A percentile compares a stretch with the other conserved stretches of the same genome.
phyloP scores from a whole-genome alignment of 2,113 vertebrate genomes.

The Poeciliopsis retropinna region DNA sequence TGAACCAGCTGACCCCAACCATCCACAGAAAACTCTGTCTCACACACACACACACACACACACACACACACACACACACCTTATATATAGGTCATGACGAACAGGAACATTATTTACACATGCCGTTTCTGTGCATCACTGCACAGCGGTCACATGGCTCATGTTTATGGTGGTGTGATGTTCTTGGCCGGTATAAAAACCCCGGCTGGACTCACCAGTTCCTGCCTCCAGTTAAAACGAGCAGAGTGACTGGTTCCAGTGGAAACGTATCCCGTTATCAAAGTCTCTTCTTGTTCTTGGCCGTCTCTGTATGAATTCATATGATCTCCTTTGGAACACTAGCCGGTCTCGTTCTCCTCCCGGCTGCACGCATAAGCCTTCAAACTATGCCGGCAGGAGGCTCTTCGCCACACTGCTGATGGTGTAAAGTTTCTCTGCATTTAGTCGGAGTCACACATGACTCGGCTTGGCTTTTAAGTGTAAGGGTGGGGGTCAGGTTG shows the following conservation, averaged over 20 bases:
- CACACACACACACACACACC: slow-evolving; percentile 8
- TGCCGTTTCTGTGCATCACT: slow-evolving; percentile 7
- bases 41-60: background rate
- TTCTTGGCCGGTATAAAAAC: slow-evolving; percentile 17
- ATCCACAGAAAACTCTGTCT: background rate
- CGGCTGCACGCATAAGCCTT: slow-evolving; percentile 6
- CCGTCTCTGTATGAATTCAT: slow-evolving; percentile 35
- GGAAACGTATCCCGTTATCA: background rate
- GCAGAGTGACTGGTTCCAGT: background rate
- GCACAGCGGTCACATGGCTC: slow-evolving; percentile 27
- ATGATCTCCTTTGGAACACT: slow-evolving; percentile 29
- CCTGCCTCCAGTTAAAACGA: background rate
- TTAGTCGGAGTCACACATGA: slow-evolving; percentile 66
- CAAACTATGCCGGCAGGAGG: slow-evolving; percentile 12
- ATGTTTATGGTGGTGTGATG: slow-evolving; percentile 22
- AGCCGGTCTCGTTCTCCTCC: slow-evolving; percentile 3
- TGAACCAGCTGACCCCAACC: slow-evolving; percentile 45
- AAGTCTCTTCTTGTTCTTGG: slow-evolving; percentile 12
- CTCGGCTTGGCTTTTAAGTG: slow-evolving; percentile 49
- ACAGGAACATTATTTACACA: slow-evolving; percentile 44
- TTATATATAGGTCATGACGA: slow-evolving; percentile 23
- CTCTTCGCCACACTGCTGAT: slow-evolving; percentile 40
- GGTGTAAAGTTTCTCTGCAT: slow-evolving; percentile 74
- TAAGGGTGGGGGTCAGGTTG: slow-evolving; percentile 62
- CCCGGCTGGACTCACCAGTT: background rate